These are phyloP conservation scores for Dicrurus megarhynchus DNA, from an alignment of 2,113 vertebrate species.

Conservation along the genomic window DNA sequence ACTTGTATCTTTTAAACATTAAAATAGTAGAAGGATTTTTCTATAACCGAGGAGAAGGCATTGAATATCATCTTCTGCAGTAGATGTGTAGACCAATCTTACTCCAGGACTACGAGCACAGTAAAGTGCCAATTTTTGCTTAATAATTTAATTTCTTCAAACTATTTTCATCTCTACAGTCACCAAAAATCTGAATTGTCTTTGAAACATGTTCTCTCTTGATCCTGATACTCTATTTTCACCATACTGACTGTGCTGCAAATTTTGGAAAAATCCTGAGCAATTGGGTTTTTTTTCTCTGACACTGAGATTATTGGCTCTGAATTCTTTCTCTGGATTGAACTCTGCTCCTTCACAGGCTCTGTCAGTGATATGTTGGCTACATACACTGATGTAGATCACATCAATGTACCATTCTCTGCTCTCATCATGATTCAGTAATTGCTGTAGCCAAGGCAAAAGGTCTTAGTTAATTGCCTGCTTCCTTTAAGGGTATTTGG, in stretches of 20 bases:
- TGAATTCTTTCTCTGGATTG: not conserved
- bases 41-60: not conserved
- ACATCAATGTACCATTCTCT: not conserved
- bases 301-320: not conserved
- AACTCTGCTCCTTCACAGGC: not conserved
- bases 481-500: not conserved
- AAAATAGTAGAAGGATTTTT: not conserved
- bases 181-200: not conserved
- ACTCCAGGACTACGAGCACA: rapidly evolving
- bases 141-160: not conserved
- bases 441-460: not conserved
- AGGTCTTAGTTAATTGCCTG: not conserved
- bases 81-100: not conserved
- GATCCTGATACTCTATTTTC: not conserved
- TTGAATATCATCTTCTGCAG: not conserved
- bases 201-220: not conserved
- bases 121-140: not conserved
- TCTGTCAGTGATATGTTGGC: not conserved
- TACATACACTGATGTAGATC: not conserved
- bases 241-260: not conserved
- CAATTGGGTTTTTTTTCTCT: not conserved
- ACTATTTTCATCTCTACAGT: not conserved
- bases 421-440: not conserved
- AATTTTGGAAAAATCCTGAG: not conserved
- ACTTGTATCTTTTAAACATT: not conserved